Base-by-base conservation (phyloP, 2,888 invertebrate species). In the Lymantria monacha region DNA sequence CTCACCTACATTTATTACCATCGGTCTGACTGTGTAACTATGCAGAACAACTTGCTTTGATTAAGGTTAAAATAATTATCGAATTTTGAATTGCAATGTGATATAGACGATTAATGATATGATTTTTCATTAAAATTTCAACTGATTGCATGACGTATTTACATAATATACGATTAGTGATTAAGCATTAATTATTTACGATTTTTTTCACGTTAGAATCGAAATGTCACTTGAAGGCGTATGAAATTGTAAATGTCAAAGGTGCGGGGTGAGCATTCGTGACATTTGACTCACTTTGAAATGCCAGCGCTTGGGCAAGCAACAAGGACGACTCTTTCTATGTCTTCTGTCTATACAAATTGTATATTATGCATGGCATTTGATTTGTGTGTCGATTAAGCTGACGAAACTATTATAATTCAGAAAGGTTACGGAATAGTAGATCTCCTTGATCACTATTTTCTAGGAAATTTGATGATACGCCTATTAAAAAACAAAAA, bases 251-350 rank as follows among this genome's bases (percentile, higher is more conserved):
- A 82, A 88, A 91, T 90, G 85, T 74, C 86, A 89, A 74, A 90
- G 90, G 87, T 87, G 41, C 41, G 72, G 76, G 69, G 79, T 83
- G 81, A 83, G 85, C 83, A 82, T 82, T 79, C 83, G 81, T 85
- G 89, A 89, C 90, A 89, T 90, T 89, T 90, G 89, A 85, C 89
- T 86, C 73, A 74, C 69, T 66, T 78, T 68, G 63, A 91, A 91
- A 90, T 91, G 89, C 85, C 89, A 90, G 89, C 83, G 83, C 83
- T 89, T 89, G 81, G 82, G 89, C 83, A 89, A 89, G 83, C 80
- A 71, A 82, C 90, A 90, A 91, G 90, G 90, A 89, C 89, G 88
- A 85, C 83, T 89, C 87, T 87, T 89, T 89, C 85, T 84, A 83
- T 79, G 85, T 79, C 82, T 82, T 87, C 84, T 81, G 76, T 77